Base-by-base conservation (phyloP, 2,113 vertebrate genomes). In the Irena cyanogastra region DNA sequence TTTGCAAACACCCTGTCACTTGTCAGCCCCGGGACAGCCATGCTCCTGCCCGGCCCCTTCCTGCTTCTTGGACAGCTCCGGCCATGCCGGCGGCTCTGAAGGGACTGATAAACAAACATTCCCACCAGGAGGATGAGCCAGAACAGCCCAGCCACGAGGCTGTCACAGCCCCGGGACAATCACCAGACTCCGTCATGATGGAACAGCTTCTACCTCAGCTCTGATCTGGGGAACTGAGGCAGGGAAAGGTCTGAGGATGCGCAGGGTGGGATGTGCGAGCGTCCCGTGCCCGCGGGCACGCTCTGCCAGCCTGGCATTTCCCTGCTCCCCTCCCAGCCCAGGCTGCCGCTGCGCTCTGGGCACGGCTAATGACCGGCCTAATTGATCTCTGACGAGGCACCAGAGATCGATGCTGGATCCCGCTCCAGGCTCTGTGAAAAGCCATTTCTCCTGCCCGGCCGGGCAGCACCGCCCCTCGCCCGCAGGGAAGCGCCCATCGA, bases 361-460 rank as follows among this genome's bases (percentile, higher is more conserved):
- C 93, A 74, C 1, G 11, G 56, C 90, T 95, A 83, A 83, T 44
- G 92, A 93, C 33, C 7, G 69, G 77, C 56, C 37, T 97, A 85
- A 93, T 92, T 95, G 97, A 96, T 97, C 95, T 88, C 68, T 87
- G 63, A 54, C 52, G 60, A 78, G 87, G 91, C 45, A 90, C 63
- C 79, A 31, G 65, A n/a, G 80, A 97, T 96, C 93, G 54, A 98
- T 97, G 94, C 85, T 31, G 94, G 95, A 95, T 89, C 84, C 54
- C 10, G 65, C 95, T 92, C 86, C 61, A 94, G 88, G 91, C 94
- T 91, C 94, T 80, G 63, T 39, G 4, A 93, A 81, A 81, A 89
- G 93, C 87, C 90, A 50, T 80, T 91, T 44, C 91, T 94, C 28
- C 93, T 44, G 84, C 69, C 78, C 74, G 30, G 66, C 72, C 65